Conservation (phyloP, 2,113 vertebrate genomes). For the Halichoerus grypus region DNA sequence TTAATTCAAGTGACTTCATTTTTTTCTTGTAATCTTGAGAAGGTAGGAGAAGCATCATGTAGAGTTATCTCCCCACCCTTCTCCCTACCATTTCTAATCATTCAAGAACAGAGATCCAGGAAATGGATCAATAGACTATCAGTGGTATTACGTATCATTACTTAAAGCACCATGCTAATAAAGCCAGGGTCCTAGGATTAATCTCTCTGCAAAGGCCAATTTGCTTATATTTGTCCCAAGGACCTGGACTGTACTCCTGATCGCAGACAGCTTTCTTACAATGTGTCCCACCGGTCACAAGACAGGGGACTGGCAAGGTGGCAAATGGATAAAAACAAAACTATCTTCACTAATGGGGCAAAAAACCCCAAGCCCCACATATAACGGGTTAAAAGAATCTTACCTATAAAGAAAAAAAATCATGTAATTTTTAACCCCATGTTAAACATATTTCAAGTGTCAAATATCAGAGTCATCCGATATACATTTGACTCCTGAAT, state of each 20-base stretch:
- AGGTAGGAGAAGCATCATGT: conserved; percentile 55
- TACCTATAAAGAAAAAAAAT: conserved; percentile 31
- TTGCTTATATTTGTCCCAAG: neutral
- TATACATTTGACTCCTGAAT: conserved; percentile 24
- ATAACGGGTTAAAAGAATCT: conserved; percentile 11
- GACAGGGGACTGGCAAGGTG: conserved; percentile 23
- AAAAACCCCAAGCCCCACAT: neutral
- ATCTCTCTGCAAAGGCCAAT: neutral
- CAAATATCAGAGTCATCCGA: neutral
- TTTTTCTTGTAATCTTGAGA: conserved; percentile 65
- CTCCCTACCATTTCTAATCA: neutral
- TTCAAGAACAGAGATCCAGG: conserved; percentile 36
- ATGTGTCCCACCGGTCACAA: neutral
- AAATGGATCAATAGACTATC: conserved; percentile 37
- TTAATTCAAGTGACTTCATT: conserved; percentile 66
- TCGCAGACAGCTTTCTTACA: conserved; percentile 32
- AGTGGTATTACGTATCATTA: neutral
- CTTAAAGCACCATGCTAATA: conserved; percentile 49
- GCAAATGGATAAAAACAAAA: conserved; percentile 32
- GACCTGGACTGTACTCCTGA: neutral
- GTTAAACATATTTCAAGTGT: conserved; percentile 54
- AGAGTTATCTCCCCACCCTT: neutral
- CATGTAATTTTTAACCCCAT: neutral
- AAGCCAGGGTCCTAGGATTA: neutral
- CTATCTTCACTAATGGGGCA: neutral